Percentiles rank a stretch among this genome's conserved stretches.
phyloP scores from a whole-genome alignment of 2,797 vertebrate species.

The Mormyrops boulengeri region DNA sequence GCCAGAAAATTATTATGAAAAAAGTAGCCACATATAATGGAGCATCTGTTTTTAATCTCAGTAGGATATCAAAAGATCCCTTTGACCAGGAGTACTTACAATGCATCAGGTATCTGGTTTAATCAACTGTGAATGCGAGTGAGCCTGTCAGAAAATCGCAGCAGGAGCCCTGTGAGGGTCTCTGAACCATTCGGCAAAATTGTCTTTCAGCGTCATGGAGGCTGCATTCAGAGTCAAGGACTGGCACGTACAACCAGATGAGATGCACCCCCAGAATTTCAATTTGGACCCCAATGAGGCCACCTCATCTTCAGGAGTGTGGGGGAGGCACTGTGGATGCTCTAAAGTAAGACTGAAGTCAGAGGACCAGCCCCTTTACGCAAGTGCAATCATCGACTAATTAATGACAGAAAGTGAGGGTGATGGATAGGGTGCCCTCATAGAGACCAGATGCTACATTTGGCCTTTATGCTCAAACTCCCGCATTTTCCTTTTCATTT shows the following conservation, averaged over 20 bases:
- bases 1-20: not conserved
- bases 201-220: not conserved
- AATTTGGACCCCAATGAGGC: not conserved
- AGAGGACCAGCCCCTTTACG: not conserved
- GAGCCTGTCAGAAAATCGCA: not conserved
- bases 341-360: not conserved
- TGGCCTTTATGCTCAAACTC: not conserved
- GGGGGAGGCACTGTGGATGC: not conserved
- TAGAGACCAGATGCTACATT: not conserved
- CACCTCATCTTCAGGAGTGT: not conserved
- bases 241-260: not conserved
- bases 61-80: not conserved
- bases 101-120: not conserved
- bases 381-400: not conserved
- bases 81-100: not conserved
- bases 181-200: not conserved
- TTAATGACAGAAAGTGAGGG: not conserved
- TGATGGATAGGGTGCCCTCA: not conserved
- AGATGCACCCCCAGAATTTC: not conserved
- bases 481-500: not conserved
- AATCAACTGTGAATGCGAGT: not conserved
- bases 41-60: constrained; percentile 1
- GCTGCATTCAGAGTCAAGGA: not conserved
- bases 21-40: not conserved
- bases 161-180: not conserved